phyloP scores from a whole-genome alignment of 2,113 vertebrate genomes.

The Pyxicephalus adspersus region DNA sequence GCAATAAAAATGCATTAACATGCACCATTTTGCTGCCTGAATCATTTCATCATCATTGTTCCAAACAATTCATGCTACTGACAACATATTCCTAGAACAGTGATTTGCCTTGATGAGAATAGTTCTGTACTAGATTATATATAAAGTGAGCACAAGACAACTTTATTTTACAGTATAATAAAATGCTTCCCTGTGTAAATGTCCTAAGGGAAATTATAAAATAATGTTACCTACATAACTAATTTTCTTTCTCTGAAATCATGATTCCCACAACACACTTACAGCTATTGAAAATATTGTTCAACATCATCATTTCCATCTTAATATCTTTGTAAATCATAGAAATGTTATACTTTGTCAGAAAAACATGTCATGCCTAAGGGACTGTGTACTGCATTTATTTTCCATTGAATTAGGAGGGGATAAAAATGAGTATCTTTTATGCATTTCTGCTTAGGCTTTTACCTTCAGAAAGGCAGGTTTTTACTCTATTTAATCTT shows the following conservation, averaged over 20 bases:
- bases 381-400: slow-evolving; percentile 67
- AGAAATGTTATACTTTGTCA: slow-evolving; percentile 70
- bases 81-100: slow-evolving; percentile 73
- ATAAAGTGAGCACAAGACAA: slow-evolving; percentile 65
- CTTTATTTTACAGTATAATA: slow-evolving; percentile 73
- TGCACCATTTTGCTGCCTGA: slow-evolving; percentile 67
- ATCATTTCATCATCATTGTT: slow-evolving; percentile 65
- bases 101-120: slow-evolving; percentile 65
- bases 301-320: slow-evolving; percentile 78
- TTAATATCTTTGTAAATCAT: slow-evolving; percentile 76
- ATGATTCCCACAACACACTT: slow-evolving; percentile 73
- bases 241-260: slow-evolving; percentile 77
- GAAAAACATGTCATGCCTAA: slow-evolving; percentile 65
- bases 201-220: slow-evolving; percentile 69
- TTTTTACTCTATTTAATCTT: slow-evolving; percentile 4
- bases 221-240: slow-evolving; percentile 76
- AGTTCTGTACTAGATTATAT: slow-evolving; percentile 67
- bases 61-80: slow-evolving; percentile 69
- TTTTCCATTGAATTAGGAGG: slow-evolving; percentile 72
- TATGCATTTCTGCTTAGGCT: slow-evolving; percentile 26
- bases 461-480: background rate
- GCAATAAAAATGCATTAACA: slow-evolving; percentile 73
- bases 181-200: slow-evolving; percentile 65
- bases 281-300: slow-evolving; percentile 76
- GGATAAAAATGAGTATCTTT: slow-evolving; percentile 62